Conservation (phyloP, 53 echinoderm and acorn worm species). For the Astropecten irregularis region DNA sequence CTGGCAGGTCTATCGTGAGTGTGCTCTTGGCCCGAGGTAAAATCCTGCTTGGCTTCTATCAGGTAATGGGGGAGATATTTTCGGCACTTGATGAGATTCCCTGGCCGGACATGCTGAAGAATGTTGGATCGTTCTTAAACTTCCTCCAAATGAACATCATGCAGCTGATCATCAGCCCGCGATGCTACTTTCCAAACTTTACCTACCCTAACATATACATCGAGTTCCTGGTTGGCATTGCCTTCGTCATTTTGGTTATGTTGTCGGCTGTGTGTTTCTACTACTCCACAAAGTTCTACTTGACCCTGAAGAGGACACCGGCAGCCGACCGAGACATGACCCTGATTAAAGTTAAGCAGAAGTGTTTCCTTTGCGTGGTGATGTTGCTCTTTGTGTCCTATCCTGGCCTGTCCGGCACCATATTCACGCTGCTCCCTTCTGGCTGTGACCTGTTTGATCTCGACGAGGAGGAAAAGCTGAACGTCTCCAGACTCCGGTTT, state of each 20-base stretch:
- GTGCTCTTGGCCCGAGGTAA: constrained; percentile 35
- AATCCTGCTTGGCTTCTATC: constrained; percentile 64
- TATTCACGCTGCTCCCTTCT: constrained; percentile 53
- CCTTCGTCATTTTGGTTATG: neutral
- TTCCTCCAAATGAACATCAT: constrained; percentile 35
- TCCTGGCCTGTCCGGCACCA: constrained; percentile 57
- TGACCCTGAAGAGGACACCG: neutral
- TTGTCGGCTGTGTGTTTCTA: neutral
- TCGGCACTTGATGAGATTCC: constrained; percentile 28
- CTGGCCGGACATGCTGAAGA: constrained; percentile 38
- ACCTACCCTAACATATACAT: constrained; percentile 32
- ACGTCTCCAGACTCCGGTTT: constrained; percentile 31
- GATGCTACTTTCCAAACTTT: constrained; percentile 31
- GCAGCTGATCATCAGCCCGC: constrained; percentile 22
- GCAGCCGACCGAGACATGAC: too few relatives aligned
- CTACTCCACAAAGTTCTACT: neutral
- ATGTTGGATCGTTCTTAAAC: constrained; percentile 25
- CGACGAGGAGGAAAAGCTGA: constrained; percentile 9
- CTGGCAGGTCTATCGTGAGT: neutral
- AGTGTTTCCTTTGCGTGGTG: constrained; percentile 30
- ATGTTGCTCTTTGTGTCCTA: constrained; percentile 68
- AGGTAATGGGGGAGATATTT: constrained; percentile 55
- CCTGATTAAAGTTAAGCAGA: neutral
- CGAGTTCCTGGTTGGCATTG: neutral
- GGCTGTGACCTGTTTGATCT: constrained; percentile 58